These are phyloP conservation scores for Dendrocincla tyrannina DNA, from an alignment of 2,797 vertebrate species.

Conservation along the genomic window DNA sequence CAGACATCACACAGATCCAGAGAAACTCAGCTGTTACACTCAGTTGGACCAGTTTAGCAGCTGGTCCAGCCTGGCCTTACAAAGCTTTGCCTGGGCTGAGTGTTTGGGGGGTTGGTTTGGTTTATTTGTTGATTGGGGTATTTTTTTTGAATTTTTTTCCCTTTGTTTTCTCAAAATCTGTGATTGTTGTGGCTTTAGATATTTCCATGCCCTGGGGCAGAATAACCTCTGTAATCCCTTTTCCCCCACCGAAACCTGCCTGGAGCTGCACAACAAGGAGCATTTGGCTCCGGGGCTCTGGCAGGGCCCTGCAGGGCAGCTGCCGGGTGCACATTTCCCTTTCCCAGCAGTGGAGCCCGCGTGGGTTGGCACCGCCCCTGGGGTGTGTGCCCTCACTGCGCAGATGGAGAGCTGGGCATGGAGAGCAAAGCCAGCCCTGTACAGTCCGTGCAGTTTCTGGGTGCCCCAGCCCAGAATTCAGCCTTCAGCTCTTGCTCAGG, in stretches of 20 bases:
- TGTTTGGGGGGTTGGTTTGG: not conserved
- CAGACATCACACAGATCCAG: not conserved
- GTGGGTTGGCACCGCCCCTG: not conserved
- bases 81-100: not conserved
- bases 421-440: not conserved
- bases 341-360: not conserved
- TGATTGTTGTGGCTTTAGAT: not conserved
- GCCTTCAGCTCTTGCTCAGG: not conserved
- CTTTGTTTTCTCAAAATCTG: not conserved
- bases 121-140: not conserved
- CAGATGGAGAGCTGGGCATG: not conserved
- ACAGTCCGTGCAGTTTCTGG: not conserved
- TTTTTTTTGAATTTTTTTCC: not conserved
- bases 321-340: not conserved
- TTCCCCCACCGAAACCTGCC: not conserved
- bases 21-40: not conserved
- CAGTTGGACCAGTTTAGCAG: not conserved
- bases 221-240: not conserved
- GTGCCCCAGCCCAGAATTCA: not conserved
- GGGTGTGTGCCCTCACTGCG: not conserved
- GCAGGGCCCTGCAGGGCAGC: not conserved
- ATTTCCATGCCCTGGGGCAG: not conserved
- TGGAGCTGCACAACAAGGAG: not conserved
- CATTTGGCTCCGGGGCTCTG: not conserved
- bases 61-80: not conserved